Base-by-base conservation (phyloP, 2,797 vertebrate species). In the Cottoperca gobio region DNA sequence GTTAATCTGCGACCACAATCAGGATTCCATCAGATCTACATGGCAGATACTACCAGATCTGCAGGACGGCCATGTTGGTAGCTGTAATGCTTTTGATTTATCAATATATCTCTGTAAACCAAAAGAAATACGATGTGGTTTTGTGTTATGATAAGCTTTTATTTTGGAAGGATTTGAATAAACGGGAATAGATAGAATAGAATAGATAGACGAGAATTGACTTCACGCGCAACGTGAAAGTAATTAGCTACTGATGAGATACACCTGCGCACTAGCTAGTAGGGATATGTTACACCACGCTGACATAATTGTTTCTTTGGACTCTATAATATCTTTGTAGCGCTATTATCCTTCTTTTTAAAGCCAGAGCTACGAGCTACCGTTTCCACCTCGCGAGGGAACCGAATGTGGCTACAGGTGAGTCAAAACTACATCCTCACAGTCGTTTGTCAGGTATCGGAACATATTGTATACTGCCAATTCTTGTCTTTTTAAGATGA, bases 1-100 rank as follows among this genome's bases (percentile, higher is more conserved):
- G 74, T 81, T 90, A 89, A 92, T 86, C 82, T 76, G 60, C 81
- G 55, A 46, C 72, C 62, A 78, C 66, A 64, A 69, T 87, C 73
- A 67, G 78, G 77, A 58, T 68, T 79, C 68, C 48, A 71, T 78
- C 69, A 59, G 68, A 73, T 75, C 60, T 5, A 50, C 59, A 60
- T 21, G 67, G 10, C 45, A 70, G 76, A 76, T 45, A 73, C 31
- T 33, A 31, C 31, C 31, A 33, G 40, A 33, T 57, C 37, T 11
- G 53, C 40, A 54, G 37, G 6, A 70, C 46, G 26, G 69, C 58
- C 43, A 26, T 19, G 48, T 10, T 62, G 46, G 42, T 69, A 70
- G 10, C 48, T 8, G 19, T 8, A 26, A 23, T 13, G 13, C 53
- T 3, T 7, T 40, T n/a, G 10, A 16, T 23, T 53, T 39, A 50